Percentiles rank a stretch among this genome's conserved stretches.
phyloP scores from a whole-genome alignment of 2,888 invertebrate genomes.

The Pterobdella sp. region DNA sequence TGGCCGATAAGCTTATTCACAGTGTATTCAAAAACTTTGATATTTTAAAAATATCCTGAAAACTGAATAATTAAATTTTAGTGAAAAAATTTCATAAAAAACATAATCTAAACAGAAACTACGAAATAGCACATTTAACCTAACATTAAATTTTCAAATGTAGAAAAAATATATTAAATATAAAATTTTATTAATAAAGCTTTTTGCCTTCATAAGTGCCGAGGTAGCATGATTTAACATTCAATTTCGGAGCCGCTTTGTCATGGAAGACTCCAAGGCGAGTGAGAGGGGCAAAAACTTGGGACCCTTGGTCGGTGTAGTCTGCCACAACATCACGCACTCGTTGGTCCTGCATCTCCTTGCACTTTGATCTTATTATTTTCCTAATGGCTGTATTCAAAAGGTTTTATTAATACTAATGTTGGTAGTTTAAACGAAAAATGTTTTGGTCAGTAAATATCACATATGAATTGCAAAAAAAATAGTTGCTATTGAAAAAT shows the following conservation, averaged over 20 bases:
- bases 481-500: too few relatives aligned
- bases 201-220: slow-evolving; percentile 47
- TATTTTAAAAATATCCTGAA: too few relatives aligned
- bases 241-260: slow-evolving; percentile 49
- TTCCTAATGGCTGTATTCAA: slow-evolving; percentile 46
- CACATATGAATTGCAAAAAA: too few relatives aligned
- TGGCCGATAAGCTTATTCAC: too few relatives aligned
- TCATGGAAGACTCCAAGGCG: slow-evolving; percentile 50
- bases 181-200: background rate
- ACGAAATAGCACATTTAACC: background rate
- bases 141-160: background rate
- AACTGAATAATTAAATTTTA: too few relatives aligned
- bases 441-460: background rate
- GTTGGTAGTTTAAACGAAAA: background rate
- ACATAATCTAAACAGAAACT: background rate
- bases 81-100: too few relatives aligned
- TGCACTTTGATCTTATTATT: slow-evolving; percentile 44
- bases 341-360: slow-evolving; percentile 45
- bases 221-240: slow-evolving; percentile 48
- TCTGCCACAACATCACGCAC: slow-evolving; percentile 47
- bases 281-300: slow-evolving; percentile 50
- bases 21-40: too few relatives aligned
- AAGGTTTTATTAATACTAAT: background rate
- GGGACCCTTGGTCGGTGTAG: slow-evolving; percentile 46
- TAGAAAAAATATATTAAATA: background rate